Evolutionary conservation across 1,140 invertebrate genomes (phyloP).

Genomic region (Diachasma alloeum): DNA sequence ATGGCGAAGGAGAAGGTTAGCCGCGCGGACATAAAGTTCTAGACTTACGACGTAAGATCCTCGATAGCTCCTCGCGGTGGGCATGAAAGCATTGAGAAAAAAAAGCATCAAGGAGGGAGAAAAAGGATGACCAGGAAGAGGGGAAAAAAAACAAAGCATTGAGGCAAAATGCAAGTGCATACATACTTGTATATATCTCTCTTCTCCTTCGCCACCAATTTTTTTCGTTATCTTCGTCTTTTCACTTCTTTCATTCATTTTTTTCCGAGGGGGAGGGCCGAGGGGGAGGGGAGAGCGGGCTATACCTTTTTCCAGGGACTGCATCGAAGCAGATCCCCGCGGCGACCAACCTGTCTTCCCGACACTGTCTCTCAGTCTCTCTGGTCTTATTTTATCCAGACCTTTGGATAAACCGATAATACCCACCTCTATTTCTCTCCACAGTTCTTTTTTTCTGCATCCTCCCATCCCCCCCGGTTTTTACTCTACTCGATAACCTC

Average conservation of each 20-base stretch:
- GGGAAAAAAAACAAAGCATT: conserved; percentile 41
- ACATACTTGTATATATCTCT: conserved; percentile 11
- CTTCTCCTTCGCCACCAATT: conserved; percentile 11
- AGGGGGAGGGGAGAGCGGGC: background rate
- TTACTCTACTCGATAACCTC: background rate
- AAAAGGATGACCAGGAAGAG: background rate
- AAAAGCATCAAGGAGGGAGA: background rate
- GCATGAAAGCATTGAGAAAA: conserved; percentile 61
- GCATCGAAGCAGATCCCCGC: conserved; percentile 53
- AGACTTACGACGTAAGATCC: conserved; percentile 66
- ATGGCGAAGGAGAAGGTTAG: conserved; percentile 54
- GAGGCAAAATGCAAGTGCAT: conserved; percentile 49
- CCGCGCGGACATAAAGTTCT: conserved; percentile 65
- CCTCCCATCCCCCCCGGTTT: background rate
- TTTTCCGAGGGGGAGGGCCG: conserved; percentile 17
- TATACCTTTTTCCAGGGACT: conserved; percentile 35
- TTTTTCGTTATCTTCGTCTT: conserved; percentile 13
- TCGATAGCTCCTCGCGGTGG: conserved; percentile 65
- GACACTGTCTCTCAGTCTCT: conserved; percentile 55
- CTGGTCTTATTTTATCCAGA: conserved; percentile 19
- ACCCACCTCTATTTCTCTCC: conserved; percentile 45
- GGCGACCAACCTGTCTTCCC: conserved; percentile 62
- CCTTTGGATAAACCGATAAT: conserved; percentile 53
- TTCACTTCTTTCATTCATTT: conserved; percentile 19
- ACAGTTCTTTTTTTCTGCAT: background rate